These are phyloP conservation scores for Spodoptera frugiperda DNA, from an alignment of 1,140 invertebrate species.

Conservation along the genomic window DNA sequence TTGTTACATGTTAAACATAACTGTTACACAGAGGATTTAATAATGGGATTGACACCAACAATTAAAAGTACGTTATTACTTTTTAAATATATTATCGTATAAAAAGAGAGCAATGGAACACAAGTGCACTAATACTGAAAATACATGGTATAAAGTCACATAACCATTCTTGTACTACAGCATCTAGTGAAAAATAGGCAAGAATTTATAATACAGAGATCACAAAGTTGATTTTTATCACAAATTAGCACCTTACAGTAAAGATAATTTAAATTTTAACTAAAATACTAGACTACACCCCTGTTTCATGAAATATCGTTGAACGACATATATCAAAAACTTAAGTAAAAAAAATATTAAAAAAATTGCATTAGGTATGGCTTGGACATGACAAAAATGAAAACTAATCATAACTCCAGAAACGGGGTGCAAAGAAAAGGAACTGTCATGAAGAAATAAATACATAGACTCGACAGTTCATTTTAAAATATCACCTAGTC, in stretches of 20 bases:
- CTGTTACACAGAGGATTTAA: too few relatives aligned
- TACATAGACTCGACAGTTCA: too few relatives aligned
- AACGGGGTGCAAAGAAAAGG: too few relatives aligned
- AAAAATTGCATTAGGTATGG: too few relatives aligned
- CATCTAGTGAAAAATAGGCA: slow-evolving; percentile 48
- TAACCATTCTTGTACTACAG: slow-evolving; percentile 61
- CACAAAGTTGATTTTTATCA: slow-evolving; percentile 57
- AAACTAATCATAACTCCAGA: too few relatives aligned
- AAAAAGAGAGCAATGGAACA: slow-evolving; percentile 68
- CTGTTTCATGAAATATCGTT: neutral
- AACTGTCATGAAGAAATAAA: too few relatives aligned
- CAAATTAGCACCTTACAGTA: slow-evolving; percentile 56
- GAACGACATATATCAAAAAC: neutral
- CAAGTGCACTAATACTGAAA: slow-evolving; percentile 72
- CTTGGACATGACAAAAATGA: too few relatives aligned
- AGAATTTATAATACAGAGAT: slow-evolving; percentile 56
- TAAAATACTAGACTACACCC: slow-evolving; percentile 9
- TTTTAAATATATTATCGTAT: slow-evolving; percentile 50
- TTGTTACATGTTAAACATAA: neutral
- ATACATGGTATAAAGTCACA: slow-evolving; percentile 58
- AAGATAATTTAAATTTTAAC: slow-evolving; percentile 22
- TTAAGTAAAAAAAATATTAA: neutral
- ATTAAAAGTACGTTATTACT: neutral
- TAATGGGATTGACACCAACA: neutral
- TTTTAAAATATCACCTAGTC: too few relatives aligned